phyloP scores from a whole-genome alignment of 2,113 vertebrate species.

The Trachemys scripta region DNA sequence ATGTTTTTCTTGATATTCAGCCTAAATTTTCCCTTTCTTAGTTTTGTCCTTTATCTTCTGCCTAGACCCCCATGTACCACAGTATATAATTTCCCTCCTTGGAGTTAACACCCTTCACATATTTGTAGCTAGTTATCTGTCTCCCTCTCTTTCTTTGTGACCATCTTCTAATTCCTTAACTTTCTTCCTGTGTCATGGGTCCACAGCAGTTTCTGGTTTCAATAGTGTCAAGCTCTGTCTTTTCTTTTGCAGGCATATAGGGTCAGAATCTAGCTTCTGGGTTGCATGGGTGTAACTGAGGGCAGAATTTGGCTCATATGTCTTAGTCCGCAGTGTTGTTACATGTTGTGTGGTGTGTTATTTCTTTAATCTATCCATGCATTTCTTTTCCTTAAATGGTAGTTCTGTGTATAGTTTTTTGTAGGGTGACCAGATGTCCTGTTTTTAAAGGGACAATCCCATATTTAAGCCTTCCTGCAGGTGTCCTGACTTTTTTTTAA shows the following conservation, averaged over 20 bases:
- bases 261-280: not conserved
- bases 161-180: not conserved
- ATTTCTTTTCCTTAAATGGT: too few relatives aligned
- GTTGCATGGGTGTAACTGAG: not conserved
- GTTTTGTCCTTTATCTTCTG: not conserved
- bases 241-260: not conserved
- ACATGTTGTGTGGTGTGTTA: too few relatives aligned
- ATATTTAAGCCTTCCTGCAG: too few relatives aligned
- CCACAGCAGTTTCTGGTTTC: not conserved
- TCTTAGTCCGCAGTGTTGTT: not conserved
- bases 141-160: not conserved
- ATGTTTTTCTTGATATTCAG: not conserved
- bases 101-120: not conserved
- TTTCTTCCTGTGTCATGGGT: rapidly evolving
- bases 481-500: too few relatives aligned
- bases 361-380: too few relatives aligned
- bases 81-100: not conserved
- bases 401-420: too few relatives aligned
- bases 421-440: too few relatives aligned
- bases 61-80: not conserved
- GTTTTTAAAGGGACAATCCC: too few relatives aligned
- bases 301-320: not conserved
- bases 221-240: too few relatives aligned
- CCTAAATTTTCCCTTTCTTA: not conserved
- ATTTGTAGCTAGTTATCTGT: not conserved